Evolutionary conservation across 2,888 invertebrate species (phyloP), one percentile per base, ranked within the genome.

Genomic region (Stenotaenia linearis): DNA sequence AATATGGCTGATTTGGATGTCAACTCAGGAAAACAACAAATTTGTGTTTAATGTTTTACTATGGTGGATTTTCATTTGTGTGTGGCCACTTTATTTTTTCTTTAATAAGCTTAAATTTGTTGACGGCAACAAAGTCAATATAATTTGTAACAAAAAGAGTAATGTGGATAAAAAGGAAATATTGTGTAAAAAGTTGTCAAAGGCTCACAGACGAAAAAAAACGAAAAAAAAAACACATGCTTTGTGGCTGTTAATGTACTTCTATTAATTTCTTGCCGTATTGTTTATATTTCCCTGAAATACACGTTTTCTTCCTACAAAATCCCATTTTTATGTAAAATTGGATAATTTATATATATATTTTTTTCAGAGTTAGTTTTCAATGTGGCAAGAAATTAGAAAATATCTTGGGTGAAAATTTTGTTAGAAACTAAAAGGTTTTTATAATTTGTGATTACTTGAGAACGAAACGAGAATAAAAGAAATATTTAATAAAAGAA

Each of bases 401-500:
- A 32, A 69, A 28, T 28, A 69, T 28, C 69, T 69, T 69, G 69
- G 28, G 69, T 25, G 28, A 69, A 69, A 28, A 7, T 69, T 69
- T 28, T 69, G 12, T 69, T 69, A 69, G 28, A 28, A 10, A 45
- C 25, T 23, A n/a, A 69, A 28, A 28, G 10, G 28, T 2, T 28
- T 25, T 61, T 61, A 61, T 21, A 61, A 61, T 23, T 61, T 61
- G 61, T 23, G 61, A 61, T 61, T 28, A 69, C 69, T 69, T 69
- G 69, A 69, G 69, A 69, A 69, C n/a, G 69, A 69, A 69, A 69
- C 69, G 69, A 69, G 69, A 69, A 69, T 45, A 69, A 25, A 69
- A 50, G 18, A 28, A 69, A 69, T 69, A 69, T 69, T 69, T 28
- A 69, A 69, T 10, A 69, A 69, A 69, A 69, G 69, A n/a, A 69